A percentile compares a stretch with the other conserved stretches of the same genome.
phyloP scores from a whole-genome alignment of 23 tunicate species.

The Halocynthia roretzi region DNA sequence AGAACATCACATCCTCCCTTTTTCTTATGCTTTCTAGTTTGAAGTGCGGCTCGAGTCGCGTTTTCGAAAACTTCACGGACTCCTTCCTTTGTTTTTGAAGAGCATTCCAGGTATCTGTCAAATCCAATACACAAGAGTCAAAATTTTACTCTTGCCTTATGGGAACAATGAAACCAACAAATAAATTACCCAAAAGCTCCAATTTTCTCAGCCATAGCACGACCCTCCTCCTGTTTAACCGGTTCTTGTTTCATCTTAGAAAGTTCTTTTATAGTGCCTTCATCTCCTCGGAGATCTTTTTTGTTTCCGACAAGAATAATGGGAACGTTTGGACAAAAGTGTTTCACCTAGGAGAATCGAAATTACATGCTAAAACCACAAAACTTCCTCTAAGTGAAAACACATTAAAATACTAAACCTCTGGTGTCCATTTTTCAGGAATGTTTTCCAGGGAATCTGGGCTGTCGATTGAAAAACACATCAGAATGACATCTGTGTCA shows the following conservation, averaged over 20 bases:
- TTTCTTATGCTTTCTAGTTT: conserved; percentile 84
- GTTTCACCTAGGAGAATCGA: conserved; percentile 67
- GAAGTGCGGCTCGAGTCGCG: conserved; percentile 92
- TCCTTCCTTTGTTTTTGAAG: conserved; percentile 93
- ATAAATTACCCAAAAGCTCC: conserved; percentile 88
- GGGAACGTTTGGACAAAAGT: conserved; percentile 99
- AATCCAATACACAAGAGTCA: neutral
- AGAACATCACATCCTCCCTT: conserved; percentile 79
- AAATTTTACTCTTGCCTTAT: too few relatives aligned
- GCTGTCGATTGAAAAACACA: conserved; percentile 98
- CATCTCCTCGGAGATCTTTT: conserved; percentile 87
- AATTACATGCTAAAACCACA: neutral
- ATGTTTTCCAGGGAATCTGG: conserved; percentile 99
- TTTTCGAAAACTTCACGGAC: conserved; percentile 96
- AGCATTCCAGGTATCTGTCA: conserved; percentile 93
- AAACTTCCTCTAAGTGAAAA: neutral
- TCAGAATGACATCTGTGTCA: conserved; percentile 97
- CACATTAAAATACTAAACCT: conserved; percentile 18
- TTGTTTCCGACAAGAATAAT: conserved; percentile 98
- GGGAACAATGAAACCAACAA: too few relatives aligned
- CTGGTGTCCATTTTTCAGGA: conserved; percentile 99
- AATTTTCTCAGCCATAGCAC: conserved; percentile 95
- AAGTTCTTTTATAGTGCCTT: conserved; percentile 68
- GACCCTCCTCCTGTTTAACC: conserved; percentile 85
- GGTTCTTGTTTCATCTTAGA: conserved; percentile 83